Evolutionary conservation across 1,140 invertebrate species (phyloP), one percentile per base, ranked within the genome.

Genomic region (Drosophila chauvacae): DNA sequence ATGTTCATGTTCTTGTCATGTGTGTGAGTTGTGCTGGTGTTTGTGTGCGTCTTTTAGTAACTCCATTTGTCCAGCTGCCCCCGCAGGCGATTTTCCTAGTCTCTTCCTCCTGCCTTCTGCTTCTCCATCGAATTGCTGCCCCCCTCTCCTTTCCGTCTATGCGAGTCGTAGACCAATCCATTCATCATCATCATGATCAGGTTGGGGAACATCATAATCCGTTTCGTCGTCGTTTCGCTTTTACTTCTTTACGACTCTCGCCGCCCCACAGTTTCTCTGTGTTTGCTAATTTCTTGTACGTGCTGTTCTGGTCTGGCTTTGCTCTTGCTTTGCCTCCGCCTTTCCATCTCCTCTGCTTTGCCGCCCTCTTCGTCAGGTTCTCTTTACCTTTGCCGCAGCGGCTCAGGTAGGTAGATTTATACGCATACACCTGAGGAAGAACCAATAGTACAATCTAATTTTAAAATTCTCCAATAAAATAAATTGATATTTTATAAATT

Each of bases 261-360:
- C 23, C 26, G 59, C 51, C 44, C 41, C 59, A 23, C 23, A 23
- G 23, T 23, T 23, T 51, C 66, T 59, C 14, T 71, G 42, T 80
- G 85, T 80, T 87, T 87, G 84, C 84, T 87, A 90, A 87, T 87
- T 87, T 87, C 85, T 87, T 90, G 84, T 84, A 87, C 85, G 84
- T 87, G 84, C 80, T 90, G 64, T 87, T 88, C 77, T 88, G 81
- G 73, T 88, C 77, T 88, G 78, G 73, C 71, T 84, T 74, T 84
- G 56, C 81, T 77, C 64, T 80, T 62, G 70, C 61, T 57, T 64
- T 62, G 59, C 28, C 33, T 30, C 33, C 18, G 18, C 41, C 48
- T 28, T 37, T 47, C 18, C 23, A 16, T 48, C 50, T 33, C 20
- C 37, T 45, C 45, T 48, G 44, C 53, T 65, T 44, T 28, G 47